Evolutionary conservation across 2,888 invertebrate genomes (phyloP).

Genomic region (Thymelicus lineola): DNA sequence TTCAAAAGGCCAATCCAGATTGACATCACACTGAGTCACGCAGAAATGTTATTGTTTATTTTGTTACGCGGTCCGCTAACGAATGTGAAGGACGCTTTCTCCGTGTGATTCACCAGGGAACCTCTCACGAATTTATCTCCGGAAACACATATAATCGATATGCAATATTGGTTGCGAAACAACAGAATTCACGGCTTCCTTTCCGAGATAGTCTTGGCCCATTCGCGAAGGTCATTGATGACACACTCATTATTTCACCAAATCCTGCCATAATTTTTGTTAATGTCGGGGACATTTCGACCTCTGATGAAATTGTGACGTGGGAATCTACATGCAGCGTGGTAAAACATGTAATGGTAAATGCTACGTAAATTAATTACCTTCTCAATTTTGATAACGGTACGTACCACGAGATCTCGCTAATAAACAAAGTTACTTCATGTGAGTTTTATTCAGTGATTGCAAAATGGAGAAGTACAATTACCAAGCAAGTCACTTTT

Average conservation of each 20-base stretch:
- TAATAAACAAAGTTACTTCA: neutral
- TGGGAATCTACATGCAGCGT: neutral
- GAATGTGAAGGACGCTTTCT: slow-evolving; percentile 72
- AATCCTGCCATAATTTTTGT: neutral
- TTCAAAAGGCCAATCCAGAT: slow-evolving; percentile 41
- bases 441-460: too few species aligned
- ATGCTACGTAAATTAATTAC: neutral
- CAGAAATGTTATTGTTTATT: slow-evolving; percentile 59
- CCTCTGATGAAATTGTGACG: slow-evolving; percentile 8
- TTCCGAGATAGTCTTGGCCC: slow-evolving; percentile 24
- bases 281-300: neutral
- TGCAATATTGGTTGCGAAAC: slow-evolving; percentile 46
- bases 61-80: slow-evolving; percentile 44
- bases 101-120: slow-evolving; percentile 57
- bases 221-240: slow-evolving; percentile 25
- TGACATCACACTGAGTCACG: slow-evolving; percentile 44
- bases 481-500: too few species aligned
- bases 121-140: slow-evolving; percentile 37
- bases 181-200: slow-evolving; percentile 30
- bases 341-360: neutral
- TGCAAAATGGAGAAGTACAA: too few species aligned
- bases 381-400: neutral
- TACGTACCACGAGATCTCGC: neutral
- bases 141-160: slow-evolving; percentile 34
- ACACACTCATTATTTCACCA: slow-evolving; percentile 22